These are phyloP conservation scores for Malachius bipustulatus DNA, from an alignment of 2,888 invertebrate species.

Conservation along the genomic window DNA sequence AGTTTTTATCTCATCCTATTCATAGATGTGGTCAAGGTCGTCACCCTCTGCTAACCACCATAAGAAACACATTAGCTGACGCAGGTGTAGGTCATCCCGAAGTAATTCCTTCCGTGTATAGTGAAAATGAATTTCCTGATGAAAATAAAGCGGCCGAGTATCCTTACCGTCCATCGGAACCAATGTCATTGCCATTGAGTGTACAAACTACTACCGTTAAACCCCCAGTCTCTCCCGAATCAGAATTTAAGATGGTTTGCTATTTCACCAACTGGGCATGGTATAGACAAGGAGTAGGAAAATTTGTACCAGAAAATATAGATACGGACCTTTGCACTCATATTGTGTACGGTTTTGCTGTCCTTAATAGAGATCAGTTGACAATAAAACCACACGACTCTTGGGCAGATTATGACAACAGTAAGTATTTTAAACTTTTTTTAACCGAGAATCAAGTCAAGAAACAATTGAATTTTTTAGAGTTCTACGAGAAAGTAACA, in stretches of 20 bases:
- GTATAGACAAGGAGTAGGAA: slow-evolving; percentile 75
- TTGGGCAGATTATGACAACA: slow-evolving; percentile 83
- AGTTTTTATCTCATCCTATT: not conserved
- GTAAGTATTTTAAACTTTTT: slow-evolving; percentile 43
- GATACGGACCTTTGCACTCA: slow-evolving; percentile 81
- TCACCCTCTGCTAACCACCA: slow-evolving; percentile 68
- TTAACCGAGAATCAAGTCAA: slow-evolving; percentile 6
- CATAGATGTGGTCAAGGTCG: slow-evolving; percentile 64
- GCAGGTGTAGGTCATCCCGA: slow-evolving; percentile 27
- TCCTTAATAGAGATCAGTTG: slow-evolving; percentile 60
- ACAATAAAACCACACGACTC: slow-evolving; percentile 76
- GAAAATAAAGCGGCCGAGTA: slow-evolving; percentile 16
- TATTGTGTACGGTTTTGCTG: slow-evolving; percentile 85
- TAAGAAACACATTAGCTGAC: slow-evolving; percentile 57
- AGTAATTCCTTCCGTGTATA: slow-evolving; percentile 19
- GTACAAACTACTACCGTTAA: slow-evolving; percentile 13
- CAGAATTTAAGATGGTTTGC: slow-evolving; percentile 66
- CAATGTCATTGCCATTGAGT: slow-evolving; percentile 14
- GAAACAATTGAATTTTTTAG: slow-evolving; percentile 39
- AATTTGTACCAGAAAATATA: slow-evolving; percentile 71
- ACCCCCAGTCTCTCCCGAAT: slow-evolving; percentile 24
- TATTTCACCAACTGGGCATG: slow-evolving; percentile 93
- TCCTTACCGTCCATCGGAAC: slow-evolving; percentile 3
- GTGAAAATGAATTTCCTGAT: slow-evolving; percentile 18
- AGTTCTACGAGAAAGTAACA: slow-evolving; percentile 78